Evolutionary conservation across 2,113 vertebrate species (phyloP), one percentile per base, ranked within the genome.

Genomic region (Rynchops niger): DNA sequence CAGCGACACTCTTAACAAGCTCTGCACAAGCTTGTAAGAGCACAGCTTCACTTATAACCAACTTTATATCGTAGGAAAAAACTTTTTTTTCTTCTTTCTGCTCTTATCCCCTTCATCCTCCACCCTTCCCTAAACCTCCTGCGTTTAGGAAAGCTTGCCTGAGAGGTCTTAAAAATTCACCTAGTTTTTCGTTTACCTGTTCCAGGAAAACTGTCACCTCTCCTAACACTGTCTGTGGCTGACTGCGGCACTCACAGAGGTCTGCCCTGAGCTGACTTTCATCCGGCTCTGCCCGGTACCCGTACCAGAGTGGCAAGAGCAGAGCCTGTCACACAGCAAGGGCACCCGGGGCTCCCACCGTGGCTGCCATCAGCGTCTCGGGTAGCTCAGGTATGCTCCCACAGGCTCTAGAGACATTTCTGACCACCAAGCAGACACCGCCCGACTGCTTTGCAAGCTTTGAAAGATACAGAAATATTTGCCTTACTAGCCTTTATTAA

Each of bases 1-100:
- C 49, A 91, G 29, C 3, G 1, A 53, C 1, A 4, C 69, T 52
- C 49, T 32, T 47, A 56, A 52, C 1, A 0, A 29, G 43, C 3
- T 76, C 63, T 52, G 43, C 22, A 38, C 29, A 84, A 59, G 55
- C 22, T 45, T 0, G 0, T 30, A 36, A n/a, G 14, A 79, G 18
- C 52, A 82, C 4, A 4, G 15, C 8, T 67, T 79, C 65, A 29
- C 45, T 66, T 58, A 13, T 0, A 82, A 32, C 32, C 19, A 3
- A n/a, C 50, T 85, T 36, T 38, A 45, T 78, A 86, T 82, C 50
- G 34, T 6, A 55, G n/a, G 45, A 34, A 79, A 87, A 76, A 26
- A 0, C 2, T 13, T 80, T 63, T 65, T 65, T 43, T 53, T 32
- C 32, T 22, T 78, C 42, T 72, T 88, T 74, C 77, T 50, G 15